Percentiles rank a stretch among this genome's conserved stretches.
Evolutionary conservation across 2,797 vertebrate genomes (phyloP).

Genomic region (Syngnathus rostellatus): DNA sequence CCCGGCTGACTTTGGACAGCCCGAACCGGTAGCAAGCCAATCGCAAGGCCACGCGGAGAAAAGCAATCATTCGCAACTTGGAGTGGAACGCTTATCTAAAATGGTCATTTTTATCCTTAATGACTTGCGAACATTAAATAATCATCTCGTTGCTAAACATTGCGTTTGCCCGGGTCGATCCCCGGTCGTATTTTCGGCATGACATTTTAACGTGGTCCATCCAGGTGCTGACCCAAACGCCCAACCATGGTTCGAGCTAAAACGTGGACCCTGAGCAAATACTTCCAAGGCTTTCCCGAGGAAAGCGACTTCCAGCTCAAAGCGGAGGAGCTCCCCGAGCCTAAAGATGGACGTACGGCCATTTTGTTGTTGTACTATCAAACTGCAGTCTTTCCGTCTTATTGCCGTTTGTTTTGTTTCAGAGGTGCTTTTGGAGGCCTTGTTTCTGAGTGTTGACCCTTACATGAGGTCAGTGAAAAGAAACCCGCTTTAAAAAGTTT

Average conservation of each 20-base stretch:
- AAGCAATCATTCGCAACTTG: too few relatives aligned
- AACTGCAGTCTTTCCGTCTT: background rate
- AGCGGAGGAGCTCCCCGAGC: constrained; percentile 69
- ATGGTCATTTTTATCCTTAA: too few relatives aligned
- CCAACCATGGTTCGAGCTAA: constrained; percentile 74
- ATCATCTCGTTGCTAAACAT: too few relatives aligned
- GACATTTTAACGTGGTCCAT: too few relatives aligned
- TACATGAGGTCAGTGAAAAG: constrained; percentile 80
- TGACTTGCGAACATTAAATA: too few relatives aligned
- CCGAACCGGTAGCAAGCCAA: too few relatives aligned
- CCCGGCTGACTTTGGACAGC: too few relatives aligned
- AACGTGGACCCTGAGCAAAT: constrained; percentile 74
- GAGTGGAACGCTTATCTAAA: too few relatives aligned
- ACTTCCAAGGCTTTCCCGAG: constrained; percentile 79
- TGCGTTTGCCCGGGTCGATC: too few relatives aligned
- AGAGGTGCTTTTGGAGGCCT: constrained; percentile 84
- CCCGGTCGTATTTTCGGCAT: background rate
- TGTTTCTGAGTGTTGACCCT: constrained; percentile 85
- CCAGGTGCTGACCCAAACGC: background rate
- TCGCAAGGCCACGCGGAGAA: too few relatives aligned
- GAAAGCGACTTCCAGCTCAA: constrained; percentile 76
- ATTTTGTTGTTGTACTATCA: background rate
- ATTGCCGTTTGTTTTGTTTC: constrained; percentile 27
- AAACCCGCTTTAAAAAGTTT: background rate
- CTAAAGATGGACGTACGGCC: constrained; percentile 76